Percentiles rank a stretch among this genome's conserved stretches.
Evolutionary conservation across 1,140 invertebrate genomes (phyloP).

Genomic region (Reticulitermes speratus): DNA sequence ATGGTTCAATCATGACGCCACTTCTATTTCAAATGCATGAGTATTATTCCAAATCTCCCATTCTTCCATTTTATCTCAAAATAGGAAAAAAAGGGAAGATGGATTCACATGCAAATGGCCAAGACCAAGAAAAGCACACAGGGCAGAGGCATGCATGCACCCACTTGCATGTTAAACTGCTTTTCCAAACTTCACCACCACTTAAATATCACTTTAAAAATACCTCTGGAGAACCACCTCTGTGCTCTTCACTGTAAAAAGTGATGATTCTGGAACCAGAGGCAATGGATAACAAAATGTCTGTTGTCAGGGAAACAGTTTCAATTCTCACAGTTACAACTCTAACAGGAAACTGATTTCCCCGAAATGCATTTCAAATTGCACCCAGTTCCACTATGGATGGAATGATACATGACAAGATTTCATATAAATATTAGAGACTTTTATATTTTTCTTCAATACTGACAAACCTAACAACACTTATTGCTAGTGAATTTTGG

Average conservation of each 20-base stretch:
- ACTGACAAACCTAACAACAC: constrained; percentile 37
- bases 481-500: constrained; percentile 39
- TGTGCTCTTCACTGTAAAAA: constrained; percentile 31
- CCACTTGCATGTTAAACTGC: background rate
- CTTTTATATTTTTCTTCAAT: constrained; percentile 34
- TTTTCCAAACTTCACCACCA: background rate
- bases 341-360: constrained; percentile 16
- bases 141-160: constrained; percentile 20
- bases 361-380: background rate
- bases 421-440: constrained; percentile 34
- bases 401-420: constrained; percentile 38
- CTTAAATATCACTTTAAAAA: constrained; percentile 17
- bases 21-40: background rate
- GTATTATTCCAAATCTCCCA: background rate
- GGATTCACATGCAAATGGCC: background rate
- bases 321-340: constrained; percentile 17
- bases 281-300: background rate
- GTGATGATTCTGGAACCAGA: constrained; percentile 25
- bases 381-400: constrained; percentile 32
- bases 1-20: background rate
- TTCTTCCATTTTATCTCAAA: background rate
- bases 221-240: constrained; percentile 25
- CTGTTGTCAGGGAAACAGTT: background rate
- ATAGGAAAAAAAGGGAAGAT: background rate
- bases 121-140: constrained; percentile 28